These are phyloP conservation scores for Proteles cristata DNA, from an alignment of 2,113 vertebrate species.

Conservation along the genomic window DNA sequence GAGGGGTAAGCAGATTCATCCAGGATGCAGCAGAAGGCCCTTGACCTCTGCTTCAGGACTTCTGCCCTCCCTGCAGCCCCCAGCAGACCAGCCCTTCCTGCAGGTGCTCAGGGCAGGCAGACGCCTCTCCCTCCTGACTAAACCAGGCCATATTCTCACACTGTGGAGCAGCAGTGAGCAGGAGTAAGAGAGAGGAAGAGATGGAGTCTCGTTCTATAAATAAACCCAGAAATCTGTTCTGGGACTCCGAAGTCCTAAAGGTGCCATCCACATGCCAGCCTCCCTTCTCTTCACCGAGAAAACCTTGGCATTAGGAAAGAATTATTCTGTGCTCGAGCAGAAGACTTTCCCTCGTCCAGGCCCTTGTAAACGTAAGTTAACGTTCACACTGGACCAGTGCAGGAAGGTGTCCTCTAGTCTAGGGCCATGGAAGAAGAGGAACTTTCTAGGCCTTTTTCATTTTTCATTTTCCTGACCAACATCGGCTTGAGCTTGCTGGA, in stretches of 20 bases:
- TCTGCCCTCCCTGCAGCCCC: not conserved
- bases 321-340: not conserved
- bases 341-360: conserved; percentile 15
- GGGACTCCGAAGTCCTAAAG: not conserved
- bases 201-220: conserved; percentile 48
- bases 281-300: conserved; percentile 21
- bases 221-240: conserved; percentile 44
- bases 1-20: not conserved
- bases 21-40: not conserved
- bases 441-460: not conserved
- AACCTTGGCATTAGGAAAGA: not conserved
- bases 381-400: not conserved
- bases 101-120: not conserved
- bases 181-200: conserved; percentile 7
- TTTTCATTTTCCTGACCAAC: not conserved
- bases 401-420: not conserved
- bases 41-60: not conserved
- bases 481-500: not conserved
- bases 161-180: not conserved
- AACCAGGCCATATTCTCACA: not conserved
- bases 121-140: not conserved
- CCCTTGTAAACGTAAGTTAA: conserved; percentile 46
- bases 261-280: not conserved
- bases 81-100: not conserved
- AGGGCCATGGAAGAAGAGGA: not conserved